Conservation (phyloP, 2,888 invertebrate genomes). For the Ennomos quercinarius region DNA sequence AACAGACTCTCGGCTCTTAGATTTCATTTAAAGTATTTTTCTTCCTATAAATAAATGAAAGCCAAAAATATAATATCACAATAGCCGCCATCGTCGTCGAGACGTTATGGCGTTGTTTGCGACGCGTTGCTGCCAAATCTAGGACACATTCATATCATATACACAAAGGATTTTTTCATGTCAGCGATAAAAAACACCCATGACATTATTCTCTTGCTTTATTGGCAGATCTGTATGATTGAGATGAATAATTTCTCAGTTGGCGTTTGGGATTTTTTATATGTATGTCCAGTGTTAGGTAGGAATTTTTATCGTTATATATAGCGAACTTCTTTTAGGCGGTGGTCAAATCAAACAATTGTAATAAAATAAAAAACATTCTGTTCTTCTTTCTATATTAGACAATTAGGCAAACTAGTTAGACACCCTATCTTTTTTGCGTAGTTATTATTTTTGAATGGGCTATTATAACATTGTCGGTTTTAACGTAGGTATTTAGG, state of each 20-base stretch:
- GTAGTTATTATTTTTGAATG: too few species aligned
- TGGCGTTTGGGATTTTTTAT: neutral
- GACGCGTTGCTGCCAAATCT: conserved; percentile 56
- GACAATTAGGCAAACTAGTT: too few species aligned
- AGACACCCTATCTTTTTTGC: too few species aligned
- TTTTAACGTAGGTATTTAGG: too few species aligned
- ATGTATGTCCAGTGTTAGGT: neutral
- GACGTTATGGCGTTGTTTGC: conserved; percentile 64
- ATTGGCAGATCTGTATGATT: conserved; percentile 24
- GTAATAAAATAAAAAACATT: too few species aligned
- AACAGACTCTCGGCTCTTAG: neutral
- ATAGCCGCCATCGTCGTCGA: conserved; percentile 37
- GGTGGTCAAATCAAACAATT: too few species aligned
- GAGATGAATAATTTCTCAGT: conserved; percentile 15
- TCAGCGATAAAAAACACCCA: conserved; percentile 31
- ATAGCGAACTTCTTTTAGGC: too few species aligned
- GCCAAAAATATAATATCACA: conserved; percentile 20
- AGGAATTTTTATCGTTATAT: neutral
- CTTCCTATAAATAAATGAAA: neutral
- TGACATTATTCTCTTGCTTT: conserved; percentile 20
- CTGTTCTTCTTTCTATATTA: too few species aligned
- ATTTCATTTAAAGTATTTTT: neutral
- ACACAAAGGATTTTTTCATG: conserved; percentile 37
- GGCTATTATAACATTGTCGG: too few species aligned
- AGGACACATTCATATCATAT: conserved; percentile 44